A percentile compares a stretch with the other conserved stretches of the same genome.
Conservation (phyloP, 2,797 vertebrate species). For the Gallinago nigripennis region DNA sequence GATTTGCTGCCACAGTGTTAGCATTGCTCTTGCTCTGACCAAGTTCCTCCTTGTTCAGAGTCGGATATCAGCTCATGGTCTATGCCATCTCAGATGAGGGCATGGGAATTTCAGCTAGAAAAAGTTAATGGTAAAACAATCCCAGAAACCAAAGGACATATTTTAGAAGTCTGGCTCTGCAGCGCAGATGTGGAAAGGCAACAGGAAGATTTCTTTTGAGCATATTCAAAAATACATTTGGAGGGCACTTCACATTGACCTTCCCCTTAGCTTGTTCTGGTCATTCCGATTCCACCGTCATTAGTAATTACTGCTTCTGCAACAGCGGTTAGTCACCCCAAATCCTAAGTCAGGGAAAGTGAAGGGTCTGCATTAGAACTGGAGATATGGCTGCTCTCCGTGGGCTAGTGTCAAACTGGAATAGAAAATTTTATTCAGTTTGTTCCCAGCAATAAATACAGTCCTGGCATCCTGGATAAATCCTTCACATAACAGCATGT, state of each 20-base stretch:
- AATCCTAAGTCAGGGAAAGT: not conserved
- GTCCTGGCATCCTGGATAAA: constrained; percentile 46
- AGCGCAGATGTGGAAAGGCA: not conserved
- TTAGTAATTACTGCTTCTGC: not conserved
- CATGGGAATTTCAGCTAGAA: not conserved
- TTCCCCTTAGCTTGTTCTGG: not conserved
- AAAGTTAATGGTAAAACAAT: not conserved
- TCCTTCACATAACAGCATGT: constrained; percentile 36
- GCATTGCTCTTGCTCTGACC: not conserved
- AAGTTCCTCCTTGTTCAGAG: fast-evolving
- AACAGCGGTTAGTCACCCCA: fast-evolving
- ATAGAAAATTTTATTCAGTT: constrained; percentile 52
- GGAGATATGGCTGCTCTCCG: not conserved
- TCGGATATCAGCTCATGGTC: fast-evolving
- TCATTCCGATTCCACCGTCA: not conserved
- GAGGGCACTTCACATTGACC: not conserved
- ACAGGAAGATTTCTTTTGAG: not conserved
- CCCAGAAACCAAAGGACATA: not conserved
- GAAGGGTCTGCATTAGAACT: not conserved
- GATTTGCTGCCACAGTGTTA: not conserved
- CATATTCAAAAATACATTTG: not conserved
- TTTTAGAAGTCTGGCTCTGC: not conserved
- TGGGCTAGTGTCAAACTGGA: constrained; percentile 42
- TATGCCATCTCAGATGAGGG: not conserved
- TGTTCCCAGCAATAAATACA: constrained; percentile 56